Base-by-base conservation (phyloP, 2,113 vertebrate genomes). In the Boulengeromyrus knoepffleri region DNA sequence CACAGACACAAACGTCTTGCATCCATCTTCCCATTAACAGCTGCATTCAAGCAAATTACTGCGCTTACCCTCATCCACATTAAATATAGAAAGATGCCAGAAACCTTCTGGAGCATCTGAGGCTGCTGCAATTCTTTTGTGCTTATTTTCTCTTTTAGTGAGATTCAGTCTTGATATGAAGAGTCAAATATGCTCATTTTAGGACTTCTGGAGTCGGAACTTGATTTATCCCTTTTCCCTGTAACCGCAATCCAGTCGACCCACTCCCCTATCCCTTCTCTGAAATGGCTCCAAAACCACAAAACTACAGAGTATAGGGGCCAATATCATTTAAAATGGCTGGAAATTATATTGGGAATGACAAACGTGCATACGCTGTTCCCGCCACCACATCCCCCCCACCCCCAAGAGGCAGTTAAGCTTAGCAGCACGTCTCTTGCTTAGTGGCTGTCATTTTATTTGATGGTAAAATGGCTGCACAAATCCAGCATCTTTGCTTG, bases 281-380 rank as follows among this genome's bases (percentile, higher is more conserved):
- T 84, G 80, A 91, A 89, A 80, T 53, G 7, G 85, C 88, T 88
- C 91, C 92, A 91, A 92, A 94, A 92, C 93, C 94, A 92, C 94
- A 92, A 94, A 93, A 94, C 90, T 94, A 93, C 91, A 92, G 93
- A 90, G 85, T 89, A 49, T 1, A 39, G 87, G 92, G 90, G 93
- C 92, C 92, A 89, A 92, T 92, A 89, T 92, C 91, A 87, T 95
- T 92, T 92, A 91, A 93, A 93, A 93, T 88, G 90, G 93, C 93
- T 91, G 92, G 94, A 94, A 95, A 94, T 91, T 92, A 74, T 93
- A 94, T 90, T 66, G 36, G 70, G 66, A 90, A 88, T 90, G 90
- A 91, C 90, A 91, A 91, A 89, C 92, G 93, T 93, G 85, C 90
- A 91, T 85, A 42, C 93, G 91, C 94, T 92, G 91, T 88, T 91